Evolutionary conservation across 2,113 vertebrate species (phyloP).

Genomic region (Notarius quadriscutis): DNA sequence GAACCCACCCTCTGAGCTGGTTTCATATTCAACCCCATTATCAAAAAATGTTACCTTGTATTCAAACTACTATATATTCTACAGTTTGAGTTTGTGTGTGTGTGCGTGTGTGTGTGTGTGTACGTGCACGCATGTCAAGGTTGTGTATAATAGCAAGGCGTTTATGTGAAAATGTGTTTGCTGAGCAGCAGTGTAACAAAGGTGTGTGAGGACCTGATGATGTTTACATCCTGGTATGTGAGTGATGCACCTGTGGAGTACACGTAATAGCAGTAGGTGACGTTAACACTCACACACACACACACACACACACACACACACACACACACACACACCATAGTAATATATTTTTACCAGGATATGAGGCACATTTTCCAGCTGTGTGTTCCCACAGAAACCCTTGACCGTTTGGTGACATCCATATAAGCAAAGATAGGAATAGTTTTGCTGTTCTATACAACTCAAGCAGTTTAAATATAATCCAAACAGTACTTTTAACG

Average conservation of each 20-base stretch:
- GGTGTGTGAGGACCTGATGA: slow-evolving; percentile 51
- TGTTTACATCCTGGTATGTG: slow-evolving; percentile 60
- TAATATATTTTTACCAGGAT: slow-evolving; percentile 28
- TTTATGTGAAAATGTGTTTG: slow-evolving; percentile 49
- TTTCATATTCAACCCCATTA: neutral
- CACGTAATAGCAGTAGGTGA: neutral
- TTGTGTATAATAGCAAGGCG: neutral
- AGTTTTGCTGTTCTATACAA: neutral
- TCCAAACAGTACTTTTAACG: neutral
- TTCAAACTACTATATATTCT: neutral
- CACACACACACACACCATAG: neutral
- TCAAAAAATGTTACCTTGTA: neutral
- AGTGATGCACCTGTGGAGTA: slow-evolving; percentile 46
- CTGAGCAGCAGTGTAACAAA: slow-evolving; percentile 47
- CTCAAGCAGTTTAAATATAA: neutral
- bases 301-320: neutral
- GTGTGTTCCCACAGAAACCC: slow-evolving; percentile 38
- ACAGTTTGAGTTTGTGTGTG: neutral
- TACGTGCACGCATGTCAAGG: neutral
- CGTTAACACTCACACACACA: neutral
- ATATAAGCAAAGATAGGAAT: neutral
- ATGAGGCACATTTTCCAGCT: slow-evolving; percentile 20
- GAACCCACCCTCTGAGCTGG: neutral
- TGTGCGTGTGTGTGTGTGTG: neutral
- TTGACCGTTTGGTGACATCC: neutral